These are phyloP conservation scores for Podabrus alpinus DNA, from an alignment of 2,888 invertebrate genomes.

Conservation along the genomic window DNA sequence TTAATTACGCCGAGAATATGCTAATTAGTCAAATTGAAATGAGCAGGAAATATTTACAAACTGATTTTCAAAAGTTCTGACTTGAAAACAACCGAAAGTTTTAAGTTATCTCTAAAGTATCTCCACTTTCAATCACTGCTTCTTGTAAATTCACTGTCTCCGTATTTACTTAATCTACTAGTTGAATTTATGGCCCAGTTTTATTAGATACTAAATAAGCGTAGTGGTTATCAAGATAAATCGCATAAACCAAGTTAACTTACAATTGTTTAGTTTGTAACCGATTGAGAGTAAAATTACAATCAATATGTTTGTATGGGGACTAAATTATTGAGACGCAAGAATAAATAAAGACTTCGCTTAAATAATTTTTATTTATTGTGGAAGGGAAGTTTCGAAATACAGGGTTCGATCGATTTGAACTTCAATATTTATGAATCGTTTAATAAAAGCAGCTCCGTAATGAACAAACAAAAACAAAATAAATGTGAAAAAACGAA, in stretches of 20 bases:
- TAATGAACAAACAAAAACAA: too few species aligned
- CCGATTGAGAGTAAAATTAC: not conserved
- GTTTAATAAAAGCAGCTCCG: too few species aligned
- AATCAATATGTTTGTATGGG: not conserved
- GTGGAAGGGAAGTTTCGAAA: too few species aligned
- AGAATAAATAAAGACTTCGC: not conserved
- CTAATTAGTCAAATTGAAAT: not conserved
- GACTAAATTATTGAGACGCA: not conserved
- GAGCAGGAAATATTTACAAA: not conserved
- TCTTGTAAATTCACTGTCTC: constrained; percentile 4
- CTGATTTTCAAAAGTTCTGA: not conserved
- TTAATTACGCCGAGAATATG: not conserved
- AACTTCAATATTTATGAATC: too few species aligned
- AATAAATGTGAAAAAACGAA: not conserved
- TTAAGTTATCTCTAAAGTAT: not conserved
- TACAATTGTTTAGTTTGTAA: not conserved
- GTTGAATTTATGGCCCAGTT: constrained; percentile 6
- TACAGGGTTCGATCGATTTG: too few species aligned
- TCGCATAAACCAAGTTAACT: constrained; percentile 12
- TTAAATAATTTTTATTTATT: not conserved
- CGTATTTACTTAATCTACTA: constrained; percentile 7
- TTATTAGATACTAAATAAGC: constrained; percentile 14
- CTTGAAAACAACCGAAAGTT: not conserved
- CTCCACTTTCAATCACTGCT: not conserved
- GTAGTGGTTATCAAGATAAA: constrained; percentile 12